Conservation (phyloP, 2,888 invertebrate genomes). For the Diogma glabrata region DNA sequence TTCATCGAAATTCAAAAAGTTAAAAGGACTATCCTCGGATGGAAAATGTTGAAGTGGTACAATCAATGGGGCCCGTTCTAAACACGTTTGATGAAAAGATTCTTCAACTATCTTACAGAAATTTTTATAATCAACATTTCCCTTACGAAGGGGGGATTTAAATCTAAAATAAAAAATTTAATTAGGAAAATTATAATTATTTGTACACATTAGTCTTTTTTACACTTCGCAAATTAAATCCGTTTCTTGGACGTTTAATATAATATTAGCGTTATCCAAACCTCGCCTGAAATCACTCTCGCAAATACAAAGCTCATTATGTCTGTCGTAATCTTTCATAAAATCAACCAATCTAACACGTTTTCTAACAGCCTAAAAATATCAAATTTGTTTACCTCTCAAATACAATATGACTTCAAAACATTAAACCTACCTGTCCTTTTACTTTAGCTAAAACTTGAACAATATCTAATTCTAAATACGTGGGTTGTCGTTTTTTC, state of each 20-base stretch:
- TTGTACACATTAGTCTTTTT: conserved; percentile 40
- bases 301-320: conserved; percentile 49
- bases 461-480: conserved; percentile 50
- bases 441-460: conserved; percentile 63
- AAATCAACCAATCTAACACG: conserved; percentile 54
- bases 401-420: too few relatives aligned
- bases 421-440: conserved; percentile 43
- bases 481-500: conserved; percentile 22
- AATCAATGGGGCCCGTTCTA: conserved; percentile 56
- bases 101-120: conserved; percentile 59
- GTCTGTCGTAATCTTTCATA: conserved; percentile 51
- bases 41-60: conserved; percentile 60
- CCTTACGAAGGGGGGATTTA: conserved; percentile 46
- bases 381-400: background rate
- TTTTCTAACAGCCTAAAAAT: conserved; percentile 44
- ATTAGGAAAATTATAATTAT: background rate
- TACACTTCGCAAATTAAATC: conserved; percentile 60
- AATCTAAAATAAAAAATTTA: conserved; percentile 39
- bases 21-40: conserved; percentile 46
- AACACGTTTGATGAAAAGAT: conserved; percentile 50
- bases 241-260: conserved; percentile 53
- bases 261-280: conserved; percentile 51
- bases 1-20: conserved; percentile 65
- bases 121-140: conserved; percentile 52
- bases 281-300: conserved; percentile 60